phyloP scores from a whole-genome alignment of 2,888 invertebrate genomes.

The Dryobotodes eremita region DNA sequence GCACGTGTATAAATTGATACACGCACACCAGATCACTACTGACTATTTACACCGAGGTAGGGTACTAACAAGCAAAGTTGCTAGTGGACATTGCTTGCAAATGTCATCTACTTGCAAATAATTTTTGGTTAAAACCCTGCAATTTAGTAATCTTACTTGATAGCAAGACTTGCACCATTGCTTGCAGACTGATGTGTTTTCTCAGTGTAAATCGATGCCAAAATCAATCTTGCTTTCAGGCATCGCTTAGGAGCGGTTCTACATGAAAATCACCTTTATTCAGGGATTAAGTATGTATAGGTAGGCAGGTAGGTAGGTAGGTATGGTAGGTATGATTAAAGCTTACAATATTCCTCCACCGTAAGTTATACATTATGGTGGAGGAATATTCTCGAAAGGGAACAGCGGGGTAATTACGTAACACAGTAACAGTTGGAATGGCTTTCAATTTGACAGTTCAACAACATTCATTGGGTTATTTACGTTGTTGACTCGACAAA shows the following conservation, averaged over 20 bases:
- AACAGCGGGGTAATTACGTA: too few relatives aligned
- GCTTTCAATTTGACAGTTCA: too few relatives aligned
- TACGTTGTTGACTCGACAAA: too few relatives aligned
- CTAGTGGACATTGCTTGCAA: neutral
- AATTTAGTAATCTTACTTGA: neutral
- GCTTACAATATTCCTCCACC: neutral
- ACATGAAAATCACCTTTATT: neutral
- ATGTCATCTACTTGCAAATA: neutral
- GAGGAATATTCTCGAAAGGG: neutral
- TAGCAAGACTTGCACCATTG: neutral
- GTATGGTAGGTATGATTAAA: too few relatives aligned
- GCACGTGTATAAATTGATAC: constrained; percentile 33
- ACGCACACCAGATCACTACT: constrained; percentile 7
- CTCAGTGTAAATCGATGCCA: neutral
- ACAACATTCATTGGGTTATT: too few relatives aligned
- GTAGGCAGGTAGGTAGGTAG: too few relatives aligned
- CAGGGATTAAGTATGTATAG: neutral
- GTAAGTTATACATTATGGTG: neutral
- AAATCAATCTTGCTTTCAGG: neutral
- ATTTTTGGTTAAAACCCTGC: too few relatives aligned
- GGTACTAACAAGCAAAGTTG: constrained; percentile 2
- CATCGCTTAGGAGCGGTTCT: neutral
- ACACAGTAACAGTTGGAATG: too few relatives aligned
- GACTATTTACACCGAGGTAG: neutral
- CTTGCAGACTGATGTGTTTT: neutral